Percentiles rank a stretch among this genome's conserved stretches.
Evolutionary conservation across 2,888 invertebrate species (phyloP).

Genomic region (Digitonthophagus gazella): DNA sequence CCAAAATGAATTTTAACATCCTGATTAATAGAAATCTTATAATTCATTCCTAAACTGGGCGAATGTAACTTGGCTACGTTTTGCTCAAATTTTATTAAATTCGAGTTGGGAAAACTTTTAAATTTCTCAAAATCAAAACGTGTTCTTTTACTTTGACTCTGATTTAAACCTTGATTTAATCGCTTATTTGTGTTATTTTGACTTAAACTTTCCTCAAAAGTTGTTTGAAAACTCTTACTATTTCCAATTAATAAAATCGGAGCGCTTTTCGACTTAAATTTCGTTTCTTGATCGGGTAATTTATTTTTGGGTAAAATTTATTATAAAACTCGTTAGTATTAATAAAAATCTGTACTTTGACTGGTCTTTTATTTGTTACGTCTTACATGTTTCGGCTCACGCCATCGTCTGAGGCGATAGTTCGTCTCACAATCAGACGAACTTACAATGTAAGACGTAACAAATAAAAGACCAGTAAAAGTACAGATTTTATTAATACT

Average conservation of each 20-base stretch:
- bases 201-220: conserved; percentile 50
- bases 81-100: conserved; percentile 32
- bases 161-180: conserved; percentile 17
- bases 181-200: conserved; percentile 29
- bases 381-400: too few relatives aligned
- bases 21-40: conserved; percentile 44
- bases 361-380: too few relatives aligned
- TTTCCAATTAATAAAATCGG: conserved; percentile 37
- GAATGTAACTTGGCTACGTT: conserved; percentile 43
- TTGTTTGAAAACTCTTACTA: conserved; percentile 47
- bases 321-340: too few relatives aligned
- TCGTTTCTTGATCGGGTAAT: conserved; percentile 52
- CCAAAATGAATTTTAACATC: not conserved
- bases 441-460: too few relatives aligned
- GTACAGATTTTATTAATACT: too few relatives aligned
- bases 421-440: too few relatives aligned
- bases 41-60: conserved; percentile 46
- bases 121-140: conserved; percentile 13
- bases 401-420: too few relatives aligned
- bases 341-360: too few relatives aligned
- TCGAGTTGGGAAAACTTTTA: conserved; percentile 13
- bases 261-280: conserved; percentile 17
- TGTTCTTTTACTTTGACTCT: conserved; percentile 33
- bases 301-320: too few relatives aligned
- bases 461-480: too few relatives aligned